These are phyloP conservation scores for Aspidiotus rigidus DNA, from an alignment of 2,888 invertebrate species.

Conservation along the genomic window DNA sequence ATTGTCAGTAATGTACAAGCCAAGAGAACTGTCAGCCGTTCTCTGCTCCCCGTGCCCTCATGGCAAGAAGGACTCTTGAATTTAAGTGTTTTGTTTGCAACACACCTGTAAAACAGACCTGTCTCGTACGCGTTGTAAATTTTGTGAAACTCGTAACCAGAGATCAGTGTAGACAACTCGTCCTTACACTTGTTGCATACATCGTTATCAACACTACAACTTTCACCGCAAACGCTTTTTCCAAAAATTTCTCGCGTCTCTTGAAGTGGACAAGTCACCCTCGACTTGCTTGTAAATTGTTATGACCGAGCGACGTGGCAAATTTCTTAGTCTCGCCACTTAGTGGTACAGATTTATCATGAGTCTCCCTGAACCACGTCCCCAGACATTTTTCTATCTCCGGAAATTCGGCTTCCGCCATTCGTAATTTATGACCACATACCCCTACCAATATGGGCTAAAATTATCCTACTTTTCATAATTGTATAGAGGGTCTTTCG, in stretches of 20 bases:
- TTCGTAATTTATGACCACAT: slow-evolving; percentile 9
- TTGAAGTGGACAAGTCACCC: slow-evolving; percentile 38
- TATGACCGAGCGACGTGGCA: slow-evolving; percentile 35
- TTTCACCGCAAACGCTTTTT: slow-evolving; percentile 38
- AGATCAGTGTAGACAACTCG: slow-evolving; percentile 36
- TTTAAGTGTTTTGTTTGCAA: slow-evolving; percentile 39
- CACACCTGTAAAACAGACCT: slow-evolving; percentile 38
- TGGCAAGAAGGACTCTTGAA: slow-evolving; percentile 40
- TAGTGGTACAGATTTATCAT: slow-evolving; percentile 31
- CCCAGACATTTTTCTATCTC: slow-evolving; percentile 35
- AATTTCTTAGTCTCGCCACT: slow-evolving; percentile 35
- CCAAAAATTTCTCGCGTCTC: slow-evolving; percentile 38
- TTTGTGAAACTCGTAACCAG: slow-evolving; percentile 38
- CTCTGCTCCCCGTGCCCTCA: slow-evolving; percentile 42
- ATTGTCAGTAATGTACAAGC: too few species aligned
- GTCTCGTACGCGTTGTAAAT: slow-evolving; percentile 41
- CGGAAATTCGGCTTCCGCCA: slow-evolving; percentile 30
- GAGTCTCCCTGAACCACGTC: slow-evolving; percentile 26
- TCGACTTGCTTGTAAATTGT: slow-evolving; percentile 35
- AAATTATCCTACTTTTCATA: slow-evolving; percentile 34
- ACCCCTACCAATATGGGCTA: not conserved
- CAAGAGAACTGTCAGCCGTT: slow-evolving; percentile 31
- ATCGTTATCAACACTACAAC: slow-evolving; percentile 31
- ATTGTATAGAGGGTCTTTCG: slow-evolving; percentile 35
- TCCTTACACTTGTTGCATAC: slow-evolving; percentile 35